A percentile compares a stretch with the other conserved stretches of the same genome.
phyloP scores from a whole-genome alignment of 2,797 vertebrate species.

The Anguilla megastoma region DNA sequence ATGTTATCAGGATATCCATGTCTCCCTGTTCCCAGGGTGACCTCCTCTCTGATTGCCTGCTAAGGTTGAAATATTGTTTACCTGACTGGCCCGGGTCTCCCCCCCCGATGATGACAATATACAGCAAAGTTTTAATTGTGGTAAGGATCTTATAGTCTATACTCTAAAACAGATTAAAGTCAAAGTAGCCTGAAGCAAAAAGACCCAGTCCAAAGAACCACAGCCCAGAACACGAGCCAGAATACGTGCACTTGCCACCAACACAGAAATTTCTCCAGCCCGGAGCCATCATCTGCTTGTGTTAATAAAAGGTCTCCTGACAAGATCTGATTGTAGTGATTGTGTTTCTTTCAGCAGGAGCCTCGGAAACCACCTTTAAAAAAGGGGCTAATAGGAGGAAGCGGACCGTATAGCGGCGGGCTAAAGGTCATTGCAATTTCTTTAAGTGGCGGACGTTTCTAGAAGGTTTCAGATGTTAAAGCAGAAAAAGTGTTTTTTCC shows the following conservation, averaged over 20 bases:
- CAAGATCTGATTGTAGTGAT: constrained; percentile 14
- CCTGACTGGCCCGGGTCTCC: neutral
- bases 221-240: neutral
- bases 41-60: constrained; percentile 9
- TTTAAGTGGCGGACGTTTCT: neutral
- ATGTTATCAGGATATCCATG: neutral
- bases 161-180: constrained; percentile 7
- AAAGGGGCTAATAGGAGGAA: neutral
- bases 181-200: neutral
- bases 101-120: neutral
- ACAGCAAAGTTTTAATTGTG: neutral
- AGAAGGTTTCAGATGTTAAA: neutral
- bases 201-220: neutral
- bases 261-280: constrained; percentile 3
- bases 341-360: constrained; percentile 8
- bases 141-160: neutral
- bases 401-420: neutral
- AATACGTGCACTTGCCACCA: neutral
- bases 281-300: constrained; percentile 8
- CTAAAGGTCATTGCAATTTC: constrained; percentile 10
- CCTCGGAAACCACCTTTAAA: neutral
- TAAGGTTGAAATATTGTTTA: constrained; percentile 8
- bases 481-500: neutral
- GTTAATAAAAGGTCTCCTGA: constrained; percentile 10
- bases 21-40: constrained; percentile 18